Conservation (phyloP, 2,797 vertebrate genomes). For the Thripadectes ignobilis region DNA sequence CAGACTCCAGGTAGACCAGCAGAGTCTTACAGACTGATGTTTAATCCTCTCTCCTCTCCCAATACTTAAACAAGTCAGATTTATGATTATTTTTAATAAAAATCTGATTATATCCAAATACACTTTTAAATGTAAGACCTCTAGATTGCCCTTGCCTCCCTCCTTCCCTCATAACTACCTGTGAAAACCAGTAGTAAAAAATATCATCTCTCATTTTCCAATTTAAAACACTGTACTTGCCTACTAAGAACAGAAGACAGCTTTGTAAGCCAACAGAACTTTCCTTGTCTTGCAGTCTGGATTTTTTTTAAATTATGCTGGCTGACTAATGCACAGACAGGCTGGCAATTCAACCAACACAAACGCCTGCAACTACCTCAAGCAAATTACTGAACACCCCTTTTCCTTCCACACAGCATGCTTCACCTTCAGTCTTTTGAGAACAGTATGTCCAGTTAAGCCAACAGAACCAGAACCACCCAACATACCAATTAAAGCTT, state of each 20-base stretch:
- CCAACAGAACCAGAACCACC: neutral
- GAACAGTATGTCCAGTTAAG: neutral
- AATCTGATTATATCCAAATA: neutral
- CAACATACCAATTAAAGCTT: neutral
- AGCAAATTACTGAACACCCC: neutral
- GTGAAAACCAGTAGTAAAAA: slow-evolving; percentile 28
- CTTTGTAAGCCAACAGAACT: slow-evolving; percentile 42
- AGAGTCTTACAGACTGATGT: neutral
- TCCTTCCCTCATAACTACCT: neutral
- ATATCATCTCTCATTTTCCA: slow-evolving; percentile 12
- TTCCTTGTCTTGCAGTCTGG: slow-evolving; percentile 6
- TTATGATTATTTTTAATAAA: slow-evolving; percentile 13
- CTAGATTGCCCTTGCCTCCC: neutral
- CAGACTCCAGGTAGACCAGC: neutral
- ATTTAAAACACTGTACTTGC: neutral
- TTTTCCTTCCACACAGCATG: neutral
- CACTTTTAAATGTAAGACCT: neutral
- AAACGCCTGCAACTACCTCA: neutral
- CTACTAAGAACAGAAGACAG: slow-evolving; percentile 38
- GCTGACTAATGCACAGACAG: slow-evolving; percentile 45
- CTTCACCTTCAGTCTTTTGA: neutral
- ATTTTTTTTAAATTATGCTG: neutral
- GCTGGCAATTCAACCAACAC: slow-evolving; percentile 46
- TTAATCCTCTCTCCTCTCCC: neutral
- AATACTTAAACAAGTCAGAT: neutral